Evolutionary conservation across 2,888 invertebrate species (phyloP).

Genomic region (Druceiella hillmani): DNA sequence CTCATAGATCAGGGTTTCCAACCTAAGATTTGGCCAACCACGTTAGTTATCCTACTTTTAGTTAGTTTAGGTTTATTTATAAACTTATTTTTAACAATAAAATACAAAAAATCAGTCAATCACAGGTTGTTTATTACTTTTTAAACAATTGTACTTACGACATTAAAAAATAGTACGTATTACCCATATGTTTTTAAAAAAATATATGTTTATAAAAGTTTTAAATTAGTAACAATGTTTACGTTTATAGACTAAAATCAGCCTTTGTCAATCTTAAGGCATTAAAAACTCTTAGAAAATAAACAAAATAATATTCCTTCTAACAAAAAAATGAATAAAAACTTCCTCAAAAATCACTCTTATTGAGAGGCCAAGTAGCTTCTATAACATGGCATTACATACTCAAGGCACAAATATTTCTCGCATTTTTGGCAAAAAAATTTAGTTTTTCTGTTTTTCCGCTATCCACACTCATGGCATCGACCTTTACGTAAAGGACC

Average conservation of each 20-base stretch:
- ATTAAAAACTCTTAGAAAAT: constrained; percentile 3
- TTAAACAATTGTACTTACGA: not conserved
- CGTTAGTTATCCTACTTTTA: constrained; percentile 2
- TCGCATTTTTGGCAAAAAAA: too few species aligned
- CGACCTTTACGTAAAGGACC: too few species aligned
- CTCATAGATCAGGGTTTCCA: constrained; percentile 2
- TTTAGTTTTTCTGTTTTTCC: too few species aligned
- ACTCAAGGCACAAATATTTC: too few species aligned
- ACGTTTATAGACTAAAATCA: constrained; percentile 1
- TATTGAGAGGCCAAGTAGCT: too few species aligned
- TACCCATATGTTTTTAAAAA: not conserved
- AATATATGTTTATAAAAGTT: not conserved
- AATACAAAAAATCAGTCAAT: not conserved
- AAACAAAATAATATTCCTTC: constrained; percentile 1
- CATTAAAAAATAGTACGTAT: constrained; percentile 3
- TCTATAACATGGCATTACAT: too few species aligned
- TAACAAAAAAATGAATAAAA: too few species aligned
- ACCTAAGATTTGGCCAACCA: constrained; percentile 3
- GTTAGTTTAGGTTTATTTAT: constrained; percentile 3
- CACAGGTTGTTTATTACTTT: too few species aligned
- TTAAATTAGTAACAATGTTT: constrained; percentile 2
- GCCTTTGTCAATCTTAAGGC: constrained; percentile 1
- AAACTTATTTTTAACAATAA: constrained; percentile 2
- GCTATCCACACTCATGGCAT: too few species aligned
- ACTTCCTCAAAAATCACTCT: too few species aligned